phyloP scores from a whole-genome alignment of 2,888 invertebrate genomes.

The Lycocerus yunnanus region DNA sequence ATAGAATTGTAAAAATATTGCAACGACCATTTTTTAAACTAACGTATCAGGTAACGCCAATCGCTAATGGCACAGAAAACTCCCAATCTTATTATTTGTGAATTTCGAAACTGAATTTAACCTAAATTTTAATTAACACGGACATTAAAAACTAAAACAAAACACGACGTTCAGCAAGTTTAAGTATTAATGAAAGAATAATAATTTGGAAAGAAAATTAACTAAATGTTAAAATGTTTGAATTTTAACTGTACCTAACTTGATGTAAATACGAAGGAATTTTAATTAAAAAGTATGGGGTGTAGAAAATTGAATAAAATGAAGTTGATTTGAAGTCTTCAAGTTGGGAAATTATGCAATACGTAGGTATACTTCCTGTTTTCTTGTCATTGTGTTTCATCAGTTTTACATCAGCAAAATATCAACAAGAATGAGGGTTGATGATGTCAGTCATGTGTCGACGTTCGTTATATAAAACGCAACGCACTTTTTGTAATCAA shows the following conservation, averaged over 20 bases:
- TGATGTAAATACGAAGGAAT: neutral
- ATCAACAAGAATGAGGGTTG: too few species aligned
- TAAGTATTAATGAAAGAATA: neutral
- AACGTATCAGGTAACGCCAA: neutral
- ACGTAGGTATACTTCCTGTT: too few species aligned
- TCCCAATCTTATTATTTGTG: neutral
- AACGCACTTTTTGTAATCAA: too few species aligned
- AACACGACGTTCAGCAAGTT: neutral
- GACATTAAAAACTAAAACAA: neutral
- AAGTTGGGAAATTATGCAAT: too few species aligned
- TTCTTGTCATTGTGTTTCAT: too few species aligned
- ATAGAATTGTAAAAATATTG: neutral
- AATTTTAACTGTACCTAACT: neutral
- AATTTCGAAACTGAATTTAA: neutral
- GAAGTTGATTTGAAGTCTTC: neutral
- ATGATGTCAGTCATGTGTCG: too few species aligned
- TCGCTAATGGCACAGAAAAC: neutral
- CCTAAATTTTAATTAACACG: neutral
- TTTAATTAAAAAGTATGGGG: neutral
- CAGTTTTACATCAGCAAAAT: too few species aligned
- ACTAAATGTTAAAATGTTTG: neutral
- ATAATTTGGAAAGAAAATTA: neutral
- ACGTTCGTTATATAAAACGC: too few species aligned
- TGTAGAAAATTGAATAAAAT: neutral
- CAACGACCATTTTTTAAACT: neutral